Conservation (phyloP, 1,140 invertebrate genomes). For the Chelonus insularis region DNA sequence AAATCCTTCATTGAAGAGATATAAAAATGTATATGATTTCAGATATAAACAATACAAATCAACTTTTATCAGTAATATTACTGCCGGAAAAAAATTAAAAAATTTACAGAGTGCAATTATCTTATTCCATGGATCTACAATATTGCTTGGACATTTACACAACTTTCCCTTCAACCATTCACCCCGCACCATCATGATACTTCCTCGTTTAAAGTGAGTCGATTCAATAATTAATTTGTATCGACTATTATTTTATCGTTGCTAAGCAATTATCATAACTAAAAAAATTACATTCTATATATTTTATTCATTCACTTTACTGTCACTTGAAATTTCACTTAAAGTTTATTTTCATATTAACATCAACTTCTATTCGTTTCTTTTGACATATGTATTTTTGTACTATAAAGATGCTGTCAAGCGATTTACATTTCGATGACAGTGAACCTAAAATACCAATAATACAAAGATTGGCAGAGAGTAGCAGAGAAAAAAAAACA, state of each 20-base stretch:
- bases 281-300: slow-evolving; percentile 5
- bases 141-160: slow-evolving; percentile 24
- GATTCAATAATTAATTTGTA: slow-evolving; percentile 56
- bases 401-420: slow-evolving; percentile 3
- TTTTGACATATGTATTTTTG: not conserved
- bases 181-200: no score
- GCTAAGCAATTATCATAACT: slow-evolving; percentile 18
- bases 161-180: slow-evolving; percentile 19
- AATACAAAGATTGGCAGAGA: slow-evolving; percentile 1
- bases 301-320: no score
- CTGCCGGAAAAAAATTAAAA: slow-evolving; percentile 36
- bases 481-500: no score
- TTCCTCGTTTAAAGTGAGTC: slow-evolving; percentile 15
- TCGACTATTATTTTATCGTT: slow-evolving; percentile 33
- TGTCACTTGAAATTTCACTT: no score
- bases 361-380: not conserved
- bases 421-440: slow-evolving; percentile 22
- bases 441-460: slow-evolving; percentile 17
- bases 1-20: no score
- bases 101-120: slow-evolving; percentile 40
- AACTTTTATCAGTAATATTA: not conserved
- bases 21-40: no score
- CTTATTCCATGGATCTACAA: slow-evolving; percentile 44
- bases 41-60: not conserved
- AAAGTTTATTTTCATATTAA: no score